Base-by-base conservation (phyloP, 1,140 invertebrate genomes). In the Triops cancriformis region DNA sequence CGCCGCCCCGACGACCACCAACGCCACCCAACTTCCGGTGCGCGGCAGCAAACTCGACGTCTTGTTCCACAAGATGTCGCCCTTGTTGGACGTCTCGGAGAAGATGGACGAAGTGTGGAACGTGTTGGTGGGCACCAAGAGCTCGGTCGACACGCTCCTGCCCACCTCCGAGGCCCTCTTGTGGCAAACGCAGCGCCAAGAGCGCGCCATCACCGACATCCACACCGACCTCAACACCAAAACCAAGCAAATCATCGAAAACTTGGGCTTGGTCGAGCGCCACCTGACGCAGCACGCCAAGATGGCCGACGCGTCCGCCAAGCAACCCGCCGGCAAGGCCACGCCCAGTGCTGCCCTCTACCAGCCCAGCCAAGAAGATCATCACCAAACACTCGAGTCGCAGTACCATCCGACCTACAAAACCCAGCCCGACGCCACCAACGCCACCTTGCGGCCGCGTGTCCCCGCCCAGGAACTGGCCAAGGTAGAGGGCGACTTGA, bases 21-120 rank as follows among this genome's bases (percentile, higher is more conserved):
- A 84, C 0, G 78, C 7, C 14, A 90, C 88, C 0, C 84, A 86
- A 7, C 80, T 86, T 6, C 87, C 83, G 0, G 80, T 86, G 0
- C 82, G 86, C 80, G 87, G 87, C 9, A 93, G 89, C 81, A 94
- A 94, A 85, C 89, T 94, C 79, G 92, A 94, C 84, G 88, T 87
- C 14, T 85, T 94, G 1, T 90, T 92, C 0, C 88, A 91, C 79
- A 90, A 92, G 85, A 93, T 93, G 82, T 89, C 90, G 79, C 92
- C 93, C 0, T 92, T 94, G 84, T 88, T 93, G 73, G 91, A 89
- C n/a, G 92, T 94, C 0, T 92, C 92, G 0, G 91, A 93, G 82
- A 94, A 94, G 84, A 94, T 94, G 91, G 92, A 94, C 80, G 91
- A 94, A 85, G 92, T 94, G 6, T 94, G 93, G 92, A 91, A 93